phyloP scores from a whole-genome alignment of 92 coral and sea anemone genomes.

The Virgularia gustaviana region DNA sequence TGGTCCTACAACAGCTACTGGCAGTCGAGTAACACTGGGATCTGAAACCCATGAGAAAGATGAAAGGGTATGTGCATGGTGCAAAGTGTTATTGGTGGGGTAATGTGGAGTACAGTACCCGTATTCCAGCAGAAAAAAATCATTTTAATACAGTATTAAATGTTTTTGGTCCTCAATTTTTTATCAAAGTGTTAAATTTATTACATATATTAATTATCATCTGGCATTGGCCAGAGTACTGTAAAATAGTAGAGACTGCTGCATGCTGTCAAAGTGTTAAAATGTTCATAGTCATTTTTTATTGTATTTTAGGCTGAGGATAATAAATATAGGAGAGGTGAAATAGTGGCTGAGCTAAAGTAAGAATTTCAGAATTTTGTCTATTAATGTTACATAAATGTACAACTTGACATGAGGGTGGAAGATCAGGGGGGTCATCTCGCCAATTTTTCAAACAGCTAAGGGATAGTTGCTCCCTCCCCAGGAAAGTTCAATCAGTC shows the following conservation, averaged over 20 bases:
- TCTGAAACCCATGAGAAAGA: slow-evolving; percentile 76
- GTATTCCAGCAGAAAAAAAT: not conserved
- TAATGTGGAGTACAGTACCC: no score
- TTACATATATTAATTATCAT: no score
- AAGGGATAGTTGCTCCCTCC: no score
- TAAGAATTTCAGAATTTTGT: slow-evolving; percentile 14
- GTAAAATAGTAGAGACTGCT: not conserved
- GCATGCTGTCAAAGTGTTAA: no score
- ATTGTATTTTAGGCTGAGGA: slow-evolving; percentile 9
- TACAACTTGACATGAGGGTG: no score
- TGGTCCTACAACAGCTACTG: slow-evolving; percentile 82
- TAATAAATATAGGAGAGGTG: slow-evolving; percentile 22
- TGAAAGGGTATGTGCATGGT: slow-evolving; percentile 50
- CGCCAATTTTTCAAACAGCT: no score
- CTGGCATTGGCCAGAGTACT: not conserved
- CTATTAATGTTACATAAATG: no score
- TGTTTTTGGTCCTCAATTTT: not conserved
- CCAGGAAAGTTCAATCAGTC: no score
- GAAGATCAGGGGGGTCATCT: no score
- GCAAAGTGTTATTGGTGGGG: no score
- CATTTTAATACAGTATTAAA: not conserved
- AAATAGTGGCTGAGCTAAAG: slow-evolving; percentile 15
- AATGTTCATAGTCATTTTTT: not conserved
- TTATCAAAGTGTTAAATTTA: no score
- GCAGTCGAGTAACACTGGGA: slow-evolving; percentile 84